Conservation (phyloP, 2,797 vertebrate species). For the Alectoris magna region DNA sequence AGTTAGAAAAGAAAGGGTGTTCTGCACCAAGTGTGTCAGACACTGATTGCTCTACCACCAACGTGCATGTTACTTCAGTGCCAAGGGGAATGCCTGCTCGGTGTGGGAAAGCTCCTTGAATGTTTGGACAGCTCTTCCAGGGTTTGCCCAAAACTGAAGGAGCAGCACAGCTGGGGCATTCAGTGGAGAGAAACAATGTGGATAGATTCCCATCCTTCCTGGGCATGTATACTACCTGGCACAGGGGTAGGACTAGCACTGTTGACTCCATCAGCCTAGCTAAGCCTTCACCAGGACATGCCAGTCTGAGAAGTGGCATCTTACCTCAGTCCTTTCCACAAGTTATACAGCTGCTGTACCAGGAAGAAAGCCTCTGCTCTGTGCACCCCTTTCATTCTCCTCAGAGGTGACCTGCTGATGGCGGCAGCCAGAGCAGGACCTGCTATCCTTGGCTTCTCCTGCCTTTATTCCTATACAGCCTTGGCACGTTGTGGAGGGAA, state of each 20-base stretch:
- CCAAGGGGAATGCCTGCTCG: not conserved
- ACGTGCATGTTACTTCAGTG: not conserved
- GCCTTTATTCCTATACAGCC: not conserved
- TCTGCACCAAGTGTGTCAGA: not conserved
- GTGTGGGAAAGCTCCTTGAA: not conserved
- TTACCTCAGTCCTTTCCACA: not conserved
- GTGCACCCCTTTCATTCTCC: not conserved
- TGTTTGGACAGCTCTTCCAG: not conserved
- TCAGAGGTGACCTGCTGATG: not conserved
- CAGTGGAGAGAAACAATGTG: accelerated
- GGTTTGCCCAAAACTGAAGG: not conserved
- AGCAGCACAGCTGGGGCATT: not conserved
- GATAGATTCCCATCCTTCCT: not conserved
- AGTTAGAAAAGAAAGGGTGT: not conserved
- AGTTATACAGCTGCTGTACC: accelerated
- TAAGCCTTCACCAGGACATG: too few species aligned
- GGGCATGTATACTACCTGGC: not conserved
- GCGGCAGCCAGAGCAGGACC: not conserved
- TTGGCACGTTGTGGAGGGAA: not conserved
- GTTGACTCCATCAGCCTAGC: not conserved
- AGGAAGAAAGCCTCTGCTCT: not conserved
- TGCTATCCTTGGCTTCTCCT: not conserved
- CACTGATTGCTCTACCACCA: accelerated
- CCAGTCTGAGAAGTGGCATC: too few species aligned
- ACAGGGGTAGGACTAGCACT: not conserved